Percentiles rank a stretch among this genome's conserved stretches.
phyloP scores from a whole-genome alignment of 2,113 vertebrate genomes.

The Myodes glareolus region DNA sequence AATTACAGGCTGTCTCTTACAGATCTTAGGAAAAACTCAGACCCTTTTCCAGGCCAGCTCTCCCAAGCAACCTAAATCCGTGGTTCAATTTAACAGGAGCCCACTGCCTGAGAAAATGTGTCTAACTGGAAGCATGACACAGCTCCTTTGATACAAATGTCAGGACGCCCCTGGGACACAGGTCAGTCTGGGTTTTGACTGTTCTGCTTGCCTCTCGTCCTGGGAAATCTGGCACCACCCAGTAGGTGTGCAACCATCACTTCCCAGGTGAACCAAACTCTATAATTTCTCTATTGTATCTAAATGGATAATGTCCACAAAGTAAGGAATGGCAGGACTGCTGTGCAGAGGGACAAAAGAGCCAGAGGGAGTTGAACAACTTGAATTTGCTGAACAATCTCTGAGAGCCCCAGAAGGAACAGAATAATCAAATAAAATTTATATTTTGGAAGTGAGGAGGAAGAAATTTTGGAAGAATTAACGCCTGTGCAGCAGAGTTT shows the following conservation, averaged over 20 bases:
- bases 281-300: background rate
- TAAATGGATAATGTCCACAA: background rate
- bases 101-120: background rate
- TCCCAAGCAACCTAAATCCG: background rate
- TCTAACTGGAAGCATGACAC: background rate
- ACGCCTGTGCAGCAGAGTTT: background rate
- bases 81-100: background rate
- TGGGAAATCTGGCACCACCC: background rate
- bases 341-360: background rate
- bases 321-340: background rate
- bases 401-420: background rate
- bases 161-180: background rate
- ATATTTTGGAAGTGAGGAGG: background rate
- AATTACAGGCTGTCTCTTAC: background rate
- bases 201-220: background rate
- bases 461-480: background rate
- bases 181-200: background rate
- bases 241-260: background rate
- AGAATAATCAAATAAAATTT: background rate
- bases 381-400: background rate
- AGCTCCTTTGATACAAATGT: background rate
- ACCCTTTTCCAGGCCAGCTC: background rate
- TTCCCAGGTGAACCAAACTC: background rate
- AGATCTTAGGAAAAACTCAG: background rate
- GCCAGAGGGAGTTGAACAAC: background rate